Base-by-base conservation (phyloP, 2,888 invertebrate genomes). In the Eugnorisma glareosa region DNA sequence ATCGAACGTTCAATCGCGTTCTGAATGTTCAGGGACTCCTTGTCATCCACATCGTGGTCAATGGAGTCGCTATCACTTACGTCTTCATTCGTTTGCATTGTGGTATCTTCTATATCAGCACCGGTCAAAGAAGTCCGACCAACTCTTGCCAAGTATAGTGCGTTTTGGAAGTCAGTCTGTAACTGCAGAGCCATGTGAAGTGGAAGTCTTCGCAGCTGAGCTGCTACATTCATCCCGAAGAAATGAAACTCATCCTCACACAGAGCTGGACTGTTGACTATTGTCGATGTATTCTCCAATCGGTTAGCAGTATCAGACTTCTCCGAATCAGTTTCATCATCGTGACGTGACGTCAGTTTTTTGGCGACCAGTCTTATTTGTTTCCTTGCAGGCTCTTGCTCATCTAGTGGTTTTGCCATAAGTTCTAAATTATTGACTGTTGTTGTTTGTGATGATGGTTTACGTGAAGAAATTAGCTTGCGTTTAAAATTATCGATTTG, bases 161-260 rank as follows among this genome's bases (percentile, higher is more conserved):
- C 10, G 45, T 31, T 64, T 40, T 77, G 82, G n/a, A 77, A 81
- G 21, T 77, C 63, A 21, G 51, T 45, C 31, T 77, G 82, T 15
- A 77, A 45, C 21, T 64, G 82, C 18, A 77, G n/a, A 15, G 77
- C 77, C 54, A 15, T n/a, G 15, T 74, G 75, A 28, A 77, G 63
- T 15, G 63, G 77, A 8, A 77, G 82, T 18, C 63, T 54, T 15
- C 77, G 64, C 31, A 77, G 54, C 37, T 77, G 81, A 31, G 77
- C 77, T 45, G 82, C 81, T 7, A 77, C 75, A 54, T 77, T 77
- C 77, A 77, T 77, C 15, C 82, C 77, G 75, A 77, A 77, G 59
- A 73, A 77, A 40, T 77, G 31, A 18, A 77, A 77, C 75, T 77
- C 77, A 45, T 77, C 77, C 37, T 73, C 51, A 35, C 11, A 24